Evolutionary conservation across 2,113 vertebrate species (phyloP).

Genomic region (Cyanoderma ruficeps): DNA sequence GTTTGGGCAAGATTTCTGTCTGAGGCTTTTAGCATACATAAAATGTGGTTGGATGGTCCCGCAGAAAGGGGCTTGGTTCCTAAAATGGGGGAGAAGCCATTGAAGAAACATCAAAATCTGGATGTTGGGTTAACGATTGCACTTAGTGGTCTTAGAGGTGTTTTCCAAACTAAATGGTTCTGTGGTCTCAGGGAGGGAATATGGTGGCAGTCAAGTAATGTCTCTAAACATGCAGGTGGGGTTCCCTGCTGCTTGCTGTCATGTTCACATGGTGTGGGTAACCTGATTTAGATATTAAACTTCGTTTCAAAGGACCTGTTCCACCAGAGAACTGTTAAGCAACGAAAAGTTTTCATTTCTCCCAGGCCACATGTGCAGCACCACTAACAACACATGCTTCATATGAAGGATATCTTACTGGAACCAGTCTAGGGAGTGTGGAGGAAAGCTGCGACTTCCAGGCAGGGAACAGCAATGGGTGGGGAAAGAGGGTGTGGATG

Average conservation of each 20-base stretch:
- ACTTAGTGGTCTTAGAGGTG: neutral
- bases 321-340: neutral
- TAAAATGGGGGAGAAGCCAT: neutral
- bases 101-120: neutral
- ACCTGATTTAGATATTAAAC: neutral
- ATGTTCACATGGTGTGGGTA: neutral
- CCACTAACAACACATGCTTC: accelerated
- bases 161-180: neutral
- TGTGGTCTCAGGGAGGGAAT: neutral
- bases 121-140: neutral
- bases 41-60: neutral
- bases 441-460: neutral
- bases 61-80: neutral
- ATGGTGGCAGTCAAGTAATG: neutral
- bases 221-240: neutral
- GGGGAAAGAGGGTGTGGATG: neutral
- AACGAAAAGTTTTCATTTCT: neutral
- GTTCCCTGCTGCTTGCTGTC: neutral
- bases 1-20: neutral
- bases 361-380: neutral
- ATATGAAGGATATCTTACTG: neutral
- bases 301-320: neutral
- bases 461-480: neutral
- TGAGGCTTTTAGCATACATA: neutral
- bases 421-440: accelerated